Percentiles rank a stretch among this genome's conserved stretches.
phyloP scores from a whole-genome alignment of 2,797 vertebrate genomes.

The Platalea minor region DNA sequence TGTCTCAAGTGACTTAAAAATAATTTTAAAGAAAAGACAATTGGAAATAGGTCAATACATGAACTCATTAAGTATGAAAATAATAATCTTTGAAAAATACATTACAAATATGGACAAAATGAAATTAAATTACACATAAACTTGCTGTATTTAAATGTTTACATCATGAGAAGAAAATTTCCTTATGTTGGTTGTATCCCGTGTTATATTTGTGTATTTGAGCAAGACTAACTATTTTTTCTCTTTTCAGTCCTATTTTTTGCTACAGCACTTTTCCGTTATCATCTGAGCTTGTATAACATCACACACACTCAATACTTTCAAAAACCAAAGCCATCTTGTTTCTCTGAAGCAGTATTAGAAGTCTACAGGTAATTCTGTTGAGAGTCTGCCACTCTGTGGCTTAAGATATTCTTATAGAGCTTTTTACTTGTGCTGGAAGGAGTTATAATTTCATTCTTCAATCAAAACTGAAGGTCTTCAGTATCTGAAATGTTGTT shows the following conservation, averaged over 20 bases:
- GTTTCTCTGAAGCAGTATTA: background rate
- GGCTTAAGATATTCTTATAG: background rate
- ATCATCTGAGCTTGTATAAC: background rate
- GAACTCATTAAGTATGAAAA: background rate
- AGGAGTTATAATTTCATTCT: background rate
- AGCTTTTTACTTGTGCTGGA: background rate
- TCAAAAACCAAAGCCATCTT: background rate
- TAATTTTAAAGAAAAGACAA: background rate
- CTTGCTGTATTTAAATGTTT: background rate
- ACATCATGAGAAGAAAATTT: background rate
- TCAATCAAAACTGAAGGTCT: background rate
- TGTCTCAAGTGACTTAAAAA: background rate
- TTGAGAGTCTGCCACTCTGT: background rate
- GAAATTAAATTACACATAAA: background rate
- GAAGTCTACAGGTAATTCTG: background rate
- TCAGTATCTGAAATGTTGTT: background rate
- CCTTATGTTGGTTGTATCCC: background rate
- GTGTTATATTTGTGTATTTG: background rate
- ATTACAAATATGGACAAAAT: background rate
- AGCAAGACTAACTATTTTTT: background rate
- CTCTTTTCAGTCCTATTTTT: background rate
- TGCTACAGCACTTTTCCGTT: background rate
- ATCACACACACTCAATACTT: background rate
- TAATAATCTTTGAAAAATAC: background rate
- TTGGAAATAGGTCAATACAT: background rate